These are phyloP conservation scores for Harpalus rubripes DNA, from an alignment of 2,888 invertebrate species.

Conservation along the genomic window DNA sequence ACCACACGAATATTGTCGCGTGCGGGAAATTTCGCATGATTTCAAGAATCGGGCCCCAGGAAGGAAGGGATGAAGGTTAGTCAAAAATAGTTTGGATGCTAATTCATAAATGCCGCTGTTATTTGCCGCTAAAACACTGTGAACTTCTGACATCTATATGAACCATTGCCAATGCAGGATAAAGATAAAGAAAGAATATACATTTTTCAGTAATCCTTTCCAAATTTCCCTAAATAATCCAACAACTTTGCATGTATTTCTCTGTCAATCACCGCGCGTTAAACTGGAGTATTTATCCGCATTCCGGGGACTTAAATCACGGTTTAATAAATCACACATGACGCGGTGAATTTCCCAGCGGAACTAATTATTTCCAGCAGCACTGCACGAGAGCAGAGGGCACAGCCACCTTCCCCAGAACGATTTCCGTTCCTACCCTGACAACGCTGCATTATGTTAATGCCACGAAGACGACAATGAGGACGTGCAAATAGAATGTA, in stretches of 20 bases:
- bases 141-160: no score
- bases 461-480: background rate
- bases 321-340: slow-evolving; percentile 50
- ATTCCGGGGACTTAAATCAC: slow-evolving; percentile 45
- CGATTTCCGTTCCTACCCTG: slow-evolving; percentile 41
- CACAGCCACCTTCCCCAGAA: slow-evolving; percentile 29
- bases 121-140: no score
- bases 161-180: no score
- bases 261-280: slow-evolving; percentile 33
- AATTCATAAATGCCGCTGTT: no score
- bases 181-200: no score
- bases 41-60: no score
- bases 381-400: background rate
- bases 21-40: no score
- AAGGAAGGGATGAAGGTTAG: no score
- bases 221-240: no score
- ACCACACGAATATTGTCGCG: no score
- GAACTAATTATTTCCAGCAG: slow-evolving; percentile 57
- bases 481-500: background rate
- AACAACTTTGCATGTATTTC: background rate
- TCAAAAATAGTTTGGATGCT: no score
- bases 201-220: no score
- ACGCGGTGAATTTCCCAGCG: slow-evolving; percentile 50
- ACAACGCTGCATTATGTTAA: slow-evolving; percentile 48
- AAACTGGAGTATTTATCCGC: slow-evolving; percentile 42